Conservation (phyloP, 2,888 invertebrate genomes). For the Cremastinae sp. region DNA sequence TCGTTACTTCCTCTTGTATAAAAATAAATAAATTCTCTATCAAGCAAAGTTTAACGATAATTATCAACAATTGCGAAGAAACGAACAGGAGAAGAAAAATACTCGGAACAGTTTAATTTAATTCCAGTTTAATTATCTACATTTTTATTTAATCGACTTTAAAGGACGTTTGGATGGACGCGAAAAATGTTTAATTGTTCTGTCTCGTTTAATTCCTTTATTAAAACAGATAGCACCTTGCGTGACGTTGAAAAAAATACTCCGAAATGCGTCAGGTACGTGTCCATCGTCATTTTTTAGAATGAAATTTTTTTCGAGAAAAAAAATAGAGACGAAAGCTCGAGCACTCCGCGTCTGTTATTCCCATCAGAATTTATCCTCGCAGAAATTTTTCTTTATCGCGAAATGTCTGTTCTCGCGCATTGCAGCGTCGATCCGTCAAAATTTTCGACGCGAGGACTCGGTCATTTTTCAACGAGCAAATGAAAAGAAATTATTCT, state of each 20-base stretch:
- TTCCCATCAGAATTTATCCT: neutral
- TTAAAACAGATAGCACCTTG: constrained; percentile 46
- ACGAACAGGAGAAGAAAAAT: constrained; percentile 25
- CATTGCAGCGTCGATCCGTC: neutral
- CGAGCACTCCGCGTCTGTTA: neutral
- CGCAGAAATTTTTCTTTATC: no score
- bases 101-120: constrained; percentile 19
- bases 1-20: constrained; percentile 63
- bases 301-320: neutral
- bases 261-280: constrained; percentile 43
- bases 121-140: constrained; percentile 22
- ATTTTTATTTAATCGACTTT: neutral
- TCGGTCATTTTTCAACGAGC: neutral
- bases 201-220: constrained; percentile 3
- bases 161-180: constrained; percentile 29
- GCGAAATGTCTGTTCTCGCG: no score
- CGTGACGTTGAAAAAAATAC: constrained; percentile 8
- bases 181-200: constrained; percentile 9
- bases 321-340: neutral
- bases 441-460: no score
- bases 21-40: constrained; percentile 74
- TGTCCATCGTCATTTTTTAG: constrained; percentile 23
- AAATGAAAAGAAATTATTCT: neutral
- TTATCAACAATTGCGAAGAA: constrained; percentile 49
- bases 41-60: constrained; percentile 66